Base-by-base conservation (phyloP, 2,888 invertebrate species). In the Teinopalpus imperialis region DNA sequence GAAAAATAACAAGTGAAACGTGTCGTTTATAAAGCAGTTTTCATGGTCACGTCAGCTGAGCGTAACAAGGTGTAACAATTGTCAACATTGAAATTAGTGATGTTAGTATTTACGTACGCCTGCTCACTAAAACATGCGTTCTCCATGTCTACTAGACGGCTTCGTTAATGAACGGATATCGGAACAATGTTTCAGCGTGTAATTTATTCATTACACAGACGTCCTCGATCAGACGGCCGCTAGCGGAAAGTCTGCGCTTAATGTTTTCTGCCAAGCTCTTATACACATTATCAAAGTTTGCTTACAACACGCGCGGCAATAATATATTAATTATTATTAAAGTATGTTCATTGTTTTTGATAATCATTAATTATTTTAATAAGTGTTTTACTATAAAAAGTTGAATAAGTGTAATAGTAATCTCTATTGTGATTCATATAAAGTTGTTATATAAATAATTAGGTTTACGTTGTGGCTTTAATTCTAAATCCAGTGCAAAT, bases 141-240 rank as follows among this genome's bases (percentile, higher is more conserved):
- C 49, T 57, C 61, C 55, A 58, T 59, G 72, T 66, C 61, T 64
- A 63, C 50, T 65, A 63, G 69, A 74, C 72, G 69, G 69, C 62
- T 61, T 69, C 69, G 74, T 73, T 82, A 83, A 80, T 81, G 81
- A 76, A 80, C 78, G 76, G 70, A 68, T 69, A 78, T 82, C 69
- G 79, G 76, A 74, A 87, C 85, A 87, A 83, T 86, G 82, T 86
- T 85, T 82, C 81, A 83, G 83, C 85, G 82, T 87, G 87, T 87
- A 87, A 87, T 87, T 87, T 88, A 87, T 88, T 86, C 87, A 87
- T 87, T 81, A 83, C 75, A 79, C 83, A 81, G 75, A 66, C 82
- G 86, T 81, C 83, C 85, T 85, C 86, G 81, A 81, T 85, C 81
- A 81, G 69, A 56, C 59, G 43, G 59, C 64, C 63, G 64, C 61